These are phyloP conservation scores for Micrastur ruficollis DNA, from an alignment of 2,797 vertebrate species.

Conservation along the genomic window DNA sequence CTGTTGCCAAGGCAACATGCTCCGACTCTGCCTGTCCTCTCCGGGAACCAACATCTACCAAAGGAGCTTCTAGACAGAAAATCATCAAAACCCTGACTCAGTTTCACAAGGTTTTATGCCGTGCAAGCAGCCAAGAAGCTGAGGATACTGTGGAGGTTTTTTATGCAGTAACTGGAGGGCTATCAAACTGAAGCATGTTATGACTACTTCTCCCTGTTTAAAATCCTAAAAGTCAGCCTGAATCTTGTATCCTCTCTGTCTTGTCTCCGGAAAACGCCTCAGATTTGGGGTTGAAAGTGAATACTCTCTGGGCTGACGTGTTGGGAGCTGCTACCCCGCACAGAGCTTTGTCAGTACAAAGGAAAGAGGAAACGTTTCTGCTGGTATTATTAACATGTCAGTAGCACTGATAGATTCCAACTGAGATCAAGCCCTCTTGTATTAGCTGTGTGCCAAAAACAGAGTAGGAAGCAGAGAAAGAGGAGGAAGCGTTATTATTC, in stretches of 20 bases:
- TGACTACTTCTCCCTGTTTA: conserved; percentile 42
- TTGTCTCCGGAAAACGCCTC: conserved; percentile 41
- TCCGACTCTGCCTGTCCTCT: neutral
- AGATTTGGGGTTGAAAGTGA: conserved; percentile 62
- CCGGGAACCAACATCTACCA: neutral
- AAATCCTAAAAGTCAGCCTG: conserved; percentile 50
- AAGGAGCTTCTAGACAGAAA: conserved; percentile 12
- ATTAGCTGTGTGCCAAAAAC: conserved; percentile 53
- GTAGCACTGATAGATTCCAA: conserved; percentile 68
- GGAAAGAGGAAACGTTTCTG: conserved; percentile 58
- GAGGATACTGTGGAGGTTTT: neutral
- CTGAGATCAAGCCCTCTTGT: conserved; percentile 54
- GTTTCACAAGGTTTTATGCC: neutral
- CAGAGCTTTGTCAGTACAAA: conserved; percentile 40
- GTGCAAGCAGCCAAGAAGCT: conserved; percentile 32
- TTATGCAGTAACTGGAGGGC: conserved; percentile 34
- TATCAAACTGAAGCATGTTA: conserved; percentile 52
- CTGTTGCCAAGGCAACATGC: neutral
- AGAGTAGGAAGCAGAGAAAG: conserved; percentile 55
- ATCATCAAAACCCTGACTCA: neutral
- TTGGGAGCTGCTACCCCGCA: neutral
- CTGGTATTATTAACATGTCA: conserved; percentile 69
- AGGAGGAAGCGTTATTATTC: conserved; percentile 60
- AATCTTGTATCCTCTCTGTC: conserved; percentile 47
- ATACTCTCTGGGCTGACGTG: conserved; percentile 1